phyloP scores from a whole-genome alignment of 2,113 vertebrate genomes.

The Gymnocephalus cernua region DNA sequence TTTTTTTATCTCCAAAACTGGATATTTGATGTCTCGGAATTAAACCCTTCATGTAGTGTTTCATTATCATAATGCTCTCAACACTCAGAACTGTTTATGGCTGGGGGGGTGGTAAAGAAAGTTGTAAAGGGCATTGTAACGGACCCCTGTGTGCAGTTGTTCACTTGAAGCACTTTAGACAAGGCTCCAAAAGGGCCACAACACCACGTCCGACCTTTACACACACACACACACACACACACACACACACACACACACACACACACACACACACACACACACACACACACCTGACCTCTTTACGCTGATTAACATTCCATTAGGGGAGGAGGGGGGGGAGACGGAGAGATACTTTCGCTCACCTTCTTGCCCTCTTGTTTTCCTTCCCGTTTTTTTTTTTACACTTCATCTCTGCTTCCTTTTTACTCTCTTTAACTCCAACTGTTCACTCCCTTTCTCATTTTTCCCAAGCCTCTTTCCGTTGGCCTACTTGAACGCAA shows the following conservation, averaged over 20 bases:
- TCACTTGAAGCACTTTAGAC: slow-evolving; percentile 57
- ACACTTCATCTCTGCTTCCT: not conserved
- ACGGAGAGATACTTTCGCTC: slow-evolving; percentile 64
- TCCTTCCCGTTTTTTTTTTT: not conserved
- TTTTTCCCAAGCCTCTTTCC: not conserved
- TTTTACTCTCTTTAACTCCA: not conserved
- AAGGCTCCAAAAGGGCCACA: slow-evolving; percentile 55
- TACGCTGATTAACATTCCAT: slow-evolving; percentile 80
- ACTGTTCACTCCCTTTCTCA: not conserved
- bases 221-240: slow-evolving; percentile 33
- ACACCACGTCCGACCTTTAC: slow-evolving; percentile 67
- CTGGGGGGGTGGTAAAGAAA: slow-evolving; percentile 2
- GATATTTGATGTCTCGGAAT: slow-evolving; percentile 1
- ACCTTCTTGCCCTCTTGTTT: slow-evolving; percentile 63
- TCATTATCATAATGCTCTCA: slow-evolving; percentile 32
- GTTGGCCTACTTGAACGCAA: slow-evolving; percentile 23
- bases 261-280: slow-evolving; percentile 32
- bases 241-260: slow-evolving; percentile 33
- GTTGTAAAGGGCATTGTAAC: slow-evolving; percentile 51
- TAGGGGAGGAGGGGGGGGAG: slow-evolving; percentile 34
- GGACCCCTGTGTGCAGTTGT: slow-evolving; percentile 55
- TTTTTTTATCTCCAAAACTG: not conserved
- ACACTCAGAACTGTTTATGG: slow-evolving; percentile 26
- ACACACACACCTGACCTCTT: slow-evolving; percentile 67
- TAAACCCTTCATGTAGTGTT: not conserved